These are phyloP conservation scores for Phylloscopus trochiloides DNA, from an alignment of 2,113 vertebrate genomes.

Conservation along the genomic window DNA sequence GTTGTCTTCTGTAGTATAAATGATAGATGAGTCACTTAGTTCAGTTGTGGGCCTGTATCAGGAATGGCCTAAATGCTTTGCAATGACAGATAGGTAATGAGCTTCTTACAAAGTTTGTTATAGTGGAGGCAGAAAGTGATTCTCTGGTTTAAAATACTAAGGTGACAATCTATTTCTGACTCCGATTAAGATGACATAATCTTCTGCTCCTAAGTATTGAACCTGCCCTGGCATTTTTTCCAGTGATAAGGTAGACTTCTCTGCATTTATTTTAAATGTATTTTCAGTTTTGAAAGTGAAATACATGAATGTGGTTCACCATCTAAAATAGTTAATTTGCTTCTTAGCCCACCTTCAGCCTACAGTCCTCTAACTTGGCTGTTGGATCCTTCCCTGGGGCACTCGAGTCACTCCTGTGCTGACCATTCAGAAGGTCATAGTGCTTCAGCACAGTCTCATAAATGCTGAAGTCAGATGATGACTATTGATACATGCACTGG, in stretches of 20 bases:
- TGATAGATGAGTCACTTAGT: not conserved
- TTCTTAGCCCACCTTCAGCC: not conserved
- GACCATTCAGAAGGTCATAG: not conserved
- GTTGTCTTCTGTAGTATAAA: not conserved
- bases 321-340: not conserved
- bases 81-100: not conserved
- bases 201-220: not conserved
- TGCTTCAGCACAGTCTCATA: not conserved
- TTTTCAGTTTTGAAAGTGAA: not conserved
- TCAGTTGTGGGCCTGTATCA: not conserved
- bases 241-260: not conserved
- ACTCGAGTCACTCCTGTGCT: rapidly evolving
- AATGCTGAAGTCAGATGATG: not conserved
- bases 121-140: not conserved
- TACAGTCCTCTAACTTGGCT: not conserved
- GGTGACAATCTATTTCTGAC: not conserved
- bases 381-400: not conserved
- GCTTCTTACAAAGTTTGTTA: not conserved
- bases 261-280: not conserved
- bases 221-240: not conserved
- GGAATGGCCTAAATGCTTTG: not conserved
- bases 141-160: not conserved
- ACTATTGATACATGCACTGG: not conserved
- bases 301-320: not conserved
- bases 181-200: not conserved